Conservation (phyloP, 2,888 invertebrate genomes). For the Oscheius sp. region DNA sequence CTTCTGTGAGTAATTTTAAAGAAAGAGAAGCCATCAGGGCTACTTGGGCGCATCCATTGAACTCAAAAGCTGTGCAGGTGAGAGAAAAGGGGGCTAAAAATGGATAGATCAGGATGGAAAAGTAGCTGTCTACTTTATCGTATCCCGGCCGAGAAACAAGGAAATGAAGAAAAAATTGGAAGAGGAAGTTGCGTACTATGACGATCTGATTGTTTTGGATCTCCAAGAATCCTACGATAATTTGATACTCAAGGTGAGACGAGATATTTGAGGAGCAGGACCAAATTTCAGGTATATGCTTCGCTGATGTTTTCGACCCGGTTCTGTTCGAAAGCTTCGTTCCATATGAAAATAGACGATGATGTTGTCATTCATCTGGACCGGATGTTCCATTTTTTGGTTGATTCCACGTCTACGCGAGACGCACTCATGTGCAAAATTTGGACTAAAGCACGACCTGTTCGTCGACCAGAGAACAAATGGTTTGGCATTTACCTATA, state of each 20-base stretch:
- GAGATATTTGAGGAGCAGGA: not conserved
- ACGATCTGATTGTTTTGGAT: constrained; percentile 47
- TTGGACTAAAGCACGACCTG: constrained; percentile 46
- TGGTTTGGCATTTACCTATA: constrained; percentile 32
- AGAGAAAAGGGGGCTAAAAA: not conserved
- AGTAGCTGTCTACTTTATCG: constrained; percentile 38
- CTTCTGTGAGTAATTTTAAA: constrained; percentile 41
- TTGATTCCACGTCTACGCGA: constrained; percentile 11
- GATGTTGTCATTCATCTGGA: constrained; percentile 48
- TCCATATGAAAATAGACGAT: constrained; percentile 51
- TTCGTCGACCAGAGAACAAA: constrained; percentile 40
- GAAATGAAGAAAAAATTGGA: constrained; percentile 30
- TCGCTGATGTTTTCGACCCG: constrained; percentile 39
- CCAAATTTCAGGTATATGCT: constrained; percentile 40
- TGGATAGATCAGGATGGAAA: not conserved
- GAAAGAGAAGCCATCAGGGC: constrained; percentile 49
- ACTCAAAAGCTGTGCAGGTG: constrained; percentile 19
- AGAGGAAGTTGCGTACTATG: constrained; percentile 41
- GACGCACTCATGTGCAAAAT: constrained; percentile 38
- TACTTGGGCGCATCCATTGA: constrained; percentile 44
- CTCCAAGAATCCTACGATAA: constrained; percentile 50
- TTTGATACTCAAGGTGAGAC: constrained; percentile 43
- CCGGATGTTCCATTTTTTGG: constrained; percentile 35
- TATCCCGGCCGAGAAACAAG: constrained; percentile 37
- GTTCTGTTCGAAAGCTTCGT: constrained; percentile 40